Conservation (phyloP, 2,113 vertebrate genomes). For the Dipodomys ordii region DNA sequence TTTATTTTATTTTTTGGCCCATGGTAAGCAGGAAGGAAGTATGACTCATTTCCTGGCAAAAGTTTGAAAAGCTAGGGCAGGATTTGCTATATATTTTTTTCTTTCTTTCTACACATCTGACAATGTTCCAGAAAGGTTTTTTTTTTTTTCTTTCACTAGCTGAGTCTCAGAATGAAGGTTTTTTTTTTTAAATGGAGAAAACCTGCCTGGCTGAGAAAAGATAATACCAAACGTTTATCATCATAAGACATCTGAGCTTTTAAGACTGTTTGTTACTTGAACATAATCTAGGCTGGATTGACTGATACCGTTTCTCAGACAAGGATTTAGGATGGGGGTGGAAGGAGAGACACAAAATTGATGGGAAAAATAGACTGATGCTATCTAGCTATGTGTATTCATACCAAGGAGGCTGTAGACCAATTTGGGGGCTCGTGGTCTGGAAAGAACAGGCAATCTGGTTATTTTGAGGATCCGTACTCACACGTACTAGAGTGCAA, state of each 20-base stretch:
- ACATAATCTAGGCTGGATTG: background rate
- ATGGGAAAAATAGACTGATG: background rate
- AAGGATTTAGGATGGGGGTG: background rate
- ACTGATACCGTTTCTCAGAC: background rate
- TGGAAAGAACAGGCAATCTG: background rate
- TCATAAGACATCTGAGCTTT: background rate
- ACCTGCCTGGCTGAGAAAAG: background rate
- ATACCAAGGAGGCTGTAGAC: background rate
- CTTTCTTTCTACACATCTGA: background rate
- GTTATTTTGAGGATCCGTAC: conserved; percentile 39
- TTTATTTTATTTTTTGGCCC: background rate
- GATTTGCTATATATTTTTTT: background rate
- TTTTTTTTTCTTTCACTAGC: background rate
- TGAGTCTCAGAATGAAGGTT: background rate
- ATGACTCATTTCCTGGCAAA: background rate
- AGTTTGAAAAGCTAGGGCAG: background rate
- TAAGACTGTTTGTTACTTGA: background rate
- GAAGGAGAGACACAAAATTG: background rate
- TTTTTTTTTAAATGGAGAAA: background rate
- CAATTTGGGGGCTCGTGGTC: background rate
- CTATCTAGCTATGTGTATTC: background rate
- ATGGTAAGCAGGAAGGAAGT: background rate
- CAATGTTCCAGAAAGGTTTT: background rate
- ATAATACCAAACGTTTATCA: background rate
- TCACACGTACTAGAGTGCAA: background rate